Conservation (phyloP, 2,113 vertebrate genomes). For the Neopipo cinnamomea region DNA sequence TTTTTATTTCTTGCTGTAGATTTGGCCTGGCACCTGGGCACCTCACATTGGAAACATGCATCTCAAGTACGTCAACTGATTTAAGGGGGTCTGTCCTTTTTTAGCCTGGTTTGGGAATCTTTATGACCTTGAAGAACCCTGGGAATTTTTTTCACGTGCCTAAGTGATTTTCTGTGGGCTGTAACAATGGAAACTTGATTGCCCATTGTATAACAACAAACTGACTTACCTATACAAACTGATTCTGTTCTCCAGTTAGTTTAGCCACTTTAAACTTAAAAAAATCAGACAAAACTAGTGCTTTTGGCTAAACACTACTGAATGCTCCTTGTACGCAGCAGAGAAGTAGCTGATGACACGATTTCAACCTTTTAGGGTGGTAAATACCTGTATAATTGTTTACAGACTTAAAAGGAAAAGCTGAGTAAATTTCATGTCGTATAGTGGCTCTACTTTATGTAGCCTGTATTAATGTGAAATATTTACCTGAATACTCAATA, state of each 20-base stretch:
- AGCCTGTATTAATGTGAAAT: slow-evolving; percentile 99
- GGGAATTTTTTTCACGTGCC: slow-evolving; percentile 86
- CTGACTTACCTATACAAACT: slow-evolving; percentile 84
- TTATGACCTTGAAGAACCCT: slow-evolving; percentile 76
- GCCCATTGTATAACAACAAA: slow-evolving; percentile 85
- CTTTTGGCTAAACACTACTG: slow-evolving; percentile 89
- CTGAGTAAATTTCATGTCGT: slow-evolving; percentile 87
- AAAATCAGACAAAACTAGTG: slow-evolving; percentile 82
- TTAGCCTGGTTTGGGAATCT: slow-evolving; percentile 76
- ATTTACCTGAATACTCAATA: slow-evolving; percentile 99
- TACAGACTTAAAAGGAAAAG: slow-evolving; percentile 93
- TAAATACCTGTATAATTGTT: slow-evolving; percentile 99
- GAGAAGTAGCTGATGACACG: slow-evolving; percentile 89
- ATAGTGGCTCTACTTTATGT: slow-evolving; percentile 96
- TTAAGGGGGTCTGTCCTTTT: slow-evolving; percentile 75
- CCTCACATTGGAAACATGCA: slow-evolving; percentile 98
- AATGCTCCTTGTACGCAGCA: slow-evolving; percentile 88
- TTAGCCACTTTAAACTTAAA: slow-evolving; percentile 91
- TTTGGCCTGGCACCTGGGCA: slow-evolving; percentile 99
- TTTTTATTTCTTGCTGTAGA: slow-evolving; percentile 85
- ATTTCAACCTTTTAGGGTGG: slow-evolving; percentile 91
- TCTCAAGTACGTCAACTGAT: slow-evolving; percentile 99
- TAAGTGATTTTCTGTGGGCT: slow-evolving; percentile 85
- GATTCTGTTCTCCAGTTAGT: slow-evolving; percentile 91
- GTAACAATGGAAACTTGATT: slow-evolving; percentile 78